Conservation (phyloP, 2,888 invertebrate genomes). For the Meganola albula region DNA sequence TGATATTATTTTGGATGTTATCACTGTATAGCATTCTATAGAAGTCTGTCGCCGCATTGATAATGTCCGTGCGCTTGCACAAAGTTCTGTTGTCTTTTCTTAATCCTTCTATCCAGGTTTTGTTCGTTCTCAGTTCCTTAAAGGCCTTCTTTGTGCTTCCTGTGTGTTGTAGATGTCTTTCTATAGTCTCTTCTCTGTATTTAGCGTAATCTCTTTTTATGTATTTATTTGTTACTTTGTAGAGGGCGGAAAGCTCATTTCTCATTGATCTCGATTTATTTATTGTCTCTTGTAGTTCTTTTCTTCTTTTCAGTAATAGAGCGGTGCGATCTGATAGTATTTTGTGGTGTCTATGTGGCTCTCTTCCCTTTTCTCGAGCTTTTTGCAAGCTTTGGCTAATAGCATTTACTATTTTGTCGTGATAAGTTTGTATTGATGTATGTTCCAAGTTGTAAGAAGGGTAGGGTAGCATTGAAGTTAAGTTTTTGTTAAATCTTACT, state of each 20-base stretch:
- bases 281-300: conserved; percentile 12
- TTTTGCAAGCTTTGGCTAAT: conserved; percentile 5
- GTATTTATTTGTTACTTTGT: conserved; percentile 16
- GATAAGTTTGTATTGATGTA: conserved; percentile 5
- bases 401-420: conserved; percentile 5
- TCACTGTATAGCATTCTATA: conserved; percentile 15
- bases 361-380: neutral
- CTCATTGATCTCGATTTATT: conserved; percentile 13
- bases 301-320: conserved; percentile 10
- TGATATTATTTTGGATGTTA: conserved; percentile 3
- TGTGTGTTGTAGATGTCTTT: conserved; percentile 8
- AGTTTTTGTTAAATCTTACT: conserved; percentile 4
- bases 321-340: conserved; percentile 10
- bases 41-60: conserved; percentile 17
- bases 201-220: conserved; percentile 15
- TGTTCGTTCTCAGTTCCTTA: conserved; percentile 16
- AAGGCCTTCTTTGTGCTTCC: conserved; percentile 16
- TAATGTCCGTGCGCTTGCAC: conserved; percentile 13
- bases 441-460: conserved; percentile 1
- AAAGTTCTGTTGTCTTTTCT: conserved; percentile 6
- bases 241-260: conserved; percentile 16
- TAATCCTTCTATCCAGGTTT: conserved; percentile 8
- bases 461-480: neutral
- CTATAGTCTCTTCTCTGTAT: conserved; percentile 10
- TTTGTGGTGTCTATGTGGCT: conserved; percentile 2